Conservation (phyloP, 2,113 vertebrate species). For the Hiodon alosoides region DNA sequence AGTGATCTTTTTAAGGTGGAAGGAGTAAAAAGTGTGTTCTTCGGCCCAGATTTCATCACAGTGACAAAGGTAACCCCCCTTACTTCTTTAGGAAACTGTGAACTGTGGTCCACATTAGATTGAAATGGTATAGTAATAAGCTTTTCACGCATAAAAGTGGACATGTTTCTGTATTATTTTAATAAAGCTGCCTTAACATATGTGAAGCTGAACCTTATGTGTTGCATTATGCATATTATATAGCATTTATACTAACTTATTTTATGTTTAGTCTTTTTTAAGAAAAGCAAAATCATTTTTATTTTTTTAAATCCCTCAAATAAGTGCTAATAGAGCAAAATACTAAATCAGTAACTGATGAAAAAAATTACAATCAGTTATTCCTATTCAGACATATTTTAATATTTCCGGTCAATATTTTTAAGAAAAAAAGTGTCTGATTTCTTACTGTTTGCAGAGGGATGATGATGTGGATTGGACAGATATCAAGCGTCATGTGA, state of each 20-base stretch:
- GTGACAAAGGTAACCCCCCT: conserved; percentile 63
- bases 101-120: background rate
- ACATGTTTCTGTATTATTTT: too few species aligned
- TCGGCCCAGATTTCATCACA: conserved; percentile 73
- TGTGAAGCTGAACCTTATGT: too few species aligned
- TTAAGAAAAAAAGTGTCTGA: background rate
- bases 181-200: too few species aligned
- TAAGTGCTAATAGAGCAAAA: too few species aligned
- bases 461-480: conserved; percentile 67
- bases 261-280: too few species aligned
- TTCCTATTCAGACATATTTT: background rate
- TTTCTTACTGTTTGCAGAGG: conserved; percentile 39
- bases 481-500: conserved; percentile 56
- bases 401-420: background rate
- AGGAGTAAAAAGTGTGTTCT: conserved; percentile 73
- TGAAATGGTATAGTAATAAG: background rate
- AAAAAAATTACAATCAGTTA: background rate
- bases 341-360: too few species aligned
- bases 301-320: too few species aligned
- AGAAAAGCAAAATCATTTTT: too few species aligned
- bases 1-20: conserved; percentile 72
- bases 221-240: too few species aligned
- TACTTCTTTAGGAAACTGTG: background rate
- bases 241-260: too few species aligned
- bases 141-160: background rate